Conservation (phyloP, 2,113 vertebrate species). For the Ptilonorhynchus violaceus region DNA sequence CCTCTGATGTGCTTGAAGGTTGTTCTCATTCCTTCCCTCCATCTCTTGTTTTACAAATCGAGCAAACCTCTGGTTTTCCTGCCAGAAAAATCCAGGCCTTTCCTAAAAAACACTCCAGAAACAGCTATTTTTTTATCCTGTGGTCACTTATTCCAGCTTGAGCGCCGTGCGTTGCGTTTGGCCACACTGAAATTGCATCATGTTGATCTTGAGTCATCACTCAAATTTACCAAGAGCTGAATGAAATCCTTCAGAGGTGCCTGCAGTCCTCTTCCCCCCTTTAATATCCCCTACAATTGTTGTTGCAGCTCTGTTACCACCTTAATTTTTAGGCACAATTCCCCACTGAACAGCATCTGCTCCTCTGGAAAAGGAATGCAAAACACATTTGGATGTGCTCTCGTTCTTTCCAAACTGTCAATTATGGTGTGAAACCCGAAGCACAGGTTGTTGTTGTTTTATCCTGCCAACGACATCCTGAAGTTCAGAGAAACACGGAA, state of each 20-base stretch:
- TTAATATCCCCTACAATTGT: background rate
- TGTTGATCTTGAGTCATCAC: background rate
- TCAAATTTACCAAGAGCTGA: background rate
- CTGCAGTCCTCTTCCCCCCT: background rate
- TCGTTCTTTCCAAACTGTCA: background rate
- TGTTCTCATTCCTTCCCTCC: background rate
- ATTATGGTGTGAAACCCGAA: background rate
- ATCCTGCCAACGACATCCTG: background rate
- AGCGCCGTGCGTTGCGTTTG: background rate
- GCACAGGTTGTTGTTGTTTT: too few relatives aligned
- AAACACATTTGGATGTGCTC: background rate
- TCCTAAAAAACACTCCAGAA: background rate
- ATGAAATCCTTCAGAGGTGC: background rate
- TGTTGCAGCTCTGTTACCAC: background rate
- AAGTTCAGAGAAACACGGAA: background rate
- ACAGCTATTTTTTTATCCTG: background rate
- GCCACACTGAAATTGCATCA: background rate
- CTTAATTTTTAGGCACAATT: background rate
- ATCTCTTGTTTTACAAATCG: background rate
- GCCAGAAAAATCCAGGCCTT: background rate
- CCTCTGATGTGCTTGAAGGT: background rate
- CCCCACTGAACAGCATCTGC: accelerated
- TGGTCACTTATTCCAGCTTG: background rate
- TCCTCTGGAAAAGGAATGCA: background rate
- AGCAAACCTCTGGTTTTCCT: background rate